Evolutionary conservation across 2,888 invertebrate species (phyloP).

Genomic region (Abscondita cerata): DNA sequence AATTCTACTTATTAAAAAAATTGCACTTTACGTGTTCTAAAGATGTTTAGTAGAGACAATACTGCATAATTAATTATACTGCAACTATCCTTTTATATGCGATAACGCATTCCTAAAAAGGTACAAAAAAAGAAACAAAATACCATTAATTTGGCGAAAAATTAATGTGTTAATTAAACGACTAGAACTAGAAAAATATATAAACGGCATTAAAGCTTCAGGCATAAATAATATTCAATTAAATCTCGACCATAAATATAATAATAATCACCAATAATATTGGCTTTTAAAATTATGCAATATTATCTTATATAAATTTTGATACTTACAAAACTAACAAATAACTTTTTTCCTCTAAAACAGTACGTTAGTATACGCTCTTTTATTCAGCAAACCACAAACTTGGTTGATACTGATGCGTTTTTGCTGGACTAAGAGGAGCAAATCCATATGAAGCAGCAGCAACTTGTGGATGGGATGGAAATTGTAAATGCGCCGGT

Average conservation of each 20-base stretch:
- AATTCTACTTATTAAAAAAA: conserved; percentile 22
- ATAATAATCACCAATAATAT: conserved; percentile 3
- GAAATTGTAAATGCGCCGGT: conserved; percentile 83
- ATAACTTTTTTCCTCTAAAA: not conserved
- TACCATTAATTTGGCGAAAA: not conserved
- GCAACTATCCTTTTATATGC: not conserved
- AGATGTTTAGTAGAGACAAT: conserved; percentile 4
- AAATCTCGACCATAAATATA: not conserved
- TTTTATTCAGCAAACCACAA: conserved; percentile 79
- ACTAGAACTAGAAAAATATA: conserved; percentile 13
- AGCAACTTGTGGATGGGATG: conserved; percentile 68
- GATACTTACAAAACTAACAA: conserved; percentile 13
- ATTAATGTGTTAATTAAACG: conserved; percentile 5
- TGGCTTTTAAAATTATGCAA: conserved; percentile 20
- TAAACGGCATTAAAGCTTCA: not conserved
- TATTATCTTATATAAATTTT: conserved; percentile 16
- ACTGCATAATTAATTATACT: not conserved
- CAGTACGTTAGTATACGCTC: not conserved
- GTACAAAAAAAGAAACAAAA: not conserved
- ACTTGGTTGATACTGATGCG: conserved; percentile 72
- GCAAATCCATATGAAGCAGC: conserved; percentile 69
- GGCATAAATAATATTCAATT: not conserved
- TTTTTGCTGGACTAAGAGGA: conserved; percentile 74
- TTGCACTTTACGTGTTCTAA: conserved; percentile 16
- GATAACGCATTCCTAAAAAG: not conserved